Conservation (phyloP, 2,797 vertebrate genomes). For the Sebastes reedi region DNA sequence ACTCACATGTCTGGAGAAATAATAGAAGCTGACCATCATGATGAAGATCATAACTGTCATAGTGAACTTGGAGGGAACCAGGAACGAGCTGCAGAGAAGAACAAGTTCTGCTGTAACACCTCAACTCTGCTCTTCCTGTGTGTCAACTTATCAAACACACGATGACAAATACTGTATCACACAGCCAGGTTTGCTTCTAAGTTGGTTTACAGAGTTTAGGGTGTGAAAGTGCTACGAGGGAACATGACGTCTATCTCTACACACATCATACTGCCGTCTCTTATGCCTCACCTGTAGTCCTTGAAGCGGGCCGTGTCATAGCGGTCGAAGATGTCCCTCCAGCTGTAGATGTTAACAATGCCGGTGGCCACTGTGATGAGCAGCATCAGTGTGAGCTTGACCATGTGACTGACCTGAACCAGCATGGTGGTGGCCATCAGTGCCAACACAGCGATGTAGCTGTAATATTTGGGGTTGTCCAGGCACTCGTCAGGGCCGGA, state of each 20-base stretch:
- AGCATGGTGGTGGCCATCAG: constrained; percentile 96
- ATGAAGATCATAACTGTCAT: constrained; percentile 92
- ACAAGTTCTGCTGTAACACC: not conserved
- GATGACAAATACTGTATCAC: not conserved
- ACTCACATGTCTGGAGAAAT: constrained; percentile 96
- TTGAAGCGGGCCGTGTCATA: constrained; percentile 88
- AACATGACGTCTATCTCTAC: not conserved
- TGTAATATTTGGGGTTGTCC: constrained; percentile 95
- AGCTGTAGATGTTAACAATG: constrained; percentile 90
- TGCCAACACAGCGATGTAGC: constrained; percentile 88
- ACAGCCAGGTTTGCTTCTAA: not conserved
- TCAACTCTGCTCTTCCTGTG: not conserved
- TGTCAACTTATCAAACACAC: not conserved
- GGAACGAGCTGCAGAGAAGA: constrained; percentile 77
- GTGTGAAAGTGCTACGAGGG: not conserved
- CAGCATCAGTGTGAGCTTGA: constrained; percentile 95
- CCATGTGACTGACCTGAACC: constrained; percentile 99
- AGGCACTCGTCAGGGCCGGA: constrained; percentile 73
- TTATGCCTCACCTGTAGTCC: constrained; percentile 82
- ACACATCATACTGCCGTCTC: not conserved
- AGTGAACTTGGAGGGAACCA: constrained; percentile 93
- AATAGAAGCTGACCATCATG: constrained; percentile 98
- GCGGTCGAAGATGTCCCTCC: constrained; percentile 90
- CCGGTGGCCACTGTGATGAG: constrained; percentile 86
- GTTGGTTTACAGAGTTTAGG: not conserved